phyloP scores from a whole-genome alignment of 2,113 vertebrate species.

The Equus przewalskii region DNA sequence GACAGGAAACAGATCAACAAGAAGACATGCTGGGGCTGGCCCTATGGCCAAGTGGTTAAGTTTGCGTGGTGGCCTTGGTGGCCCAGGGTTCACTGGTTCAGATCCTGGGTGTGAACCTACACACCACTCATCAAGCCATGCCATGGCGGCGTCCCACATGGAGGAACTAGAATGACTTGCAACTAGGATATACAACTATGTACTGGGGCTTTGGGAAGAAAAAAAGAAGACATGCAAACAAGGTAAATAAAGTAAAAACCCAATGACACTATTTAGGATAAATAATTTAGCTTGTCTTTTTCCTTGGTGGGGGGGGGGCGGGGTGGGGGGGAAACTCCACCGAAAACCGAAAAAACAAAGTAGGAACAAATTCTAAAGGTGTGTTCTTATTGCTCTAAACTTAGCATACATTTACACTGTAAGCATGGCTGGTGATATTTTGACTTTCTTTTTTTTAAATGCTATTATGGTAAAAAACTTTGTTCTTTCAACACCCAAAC shows the following conservation, averaged over 20 bases:
- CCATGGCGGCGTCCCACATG: too few species aligned
- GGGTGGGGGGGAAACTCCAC: too few species aligned
- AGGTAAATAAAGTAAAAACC: conserved; percentile 68
- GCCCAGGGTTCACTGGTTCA: too few species aligned
- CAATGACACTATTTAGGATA: conserved; percentile 73
- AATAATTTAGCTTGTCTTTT: conserved; percentile 68
- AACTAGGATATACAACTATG: too few species aligned
- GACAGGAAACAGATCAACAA: conserved; percentile 22
- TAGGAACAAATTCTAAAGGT: conserved; percentile 1
- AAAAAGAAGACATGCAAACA: conserved; percentile 69
- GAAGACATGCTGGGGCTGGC: conserved; percentile 14
- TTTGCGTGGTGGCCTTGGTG: too few species aligned
- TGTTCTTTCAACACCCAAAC: conserved; percentile 84
- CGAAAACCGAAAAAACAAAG: background rate
- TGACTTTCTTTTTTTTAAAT: conserved; percentile 79
- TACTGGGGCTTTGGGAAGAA: too few species aligned
- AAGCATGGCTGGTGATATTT: conserved; percentile 83
- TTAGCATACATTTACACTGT: background rate
- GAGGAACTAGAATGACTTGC: too few species aligned
- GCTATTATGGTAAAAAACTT: conserved; percentile 56
- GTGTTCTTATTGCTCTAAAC: background rate
- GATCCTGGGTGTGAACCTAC: too few species aligned
- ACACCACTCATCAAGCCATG: too few species aligned
- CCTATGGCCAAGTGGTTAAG: too few species aligned
- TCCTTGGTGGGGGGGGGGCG: too few species aligned